Evolutionary conservation across 2,797 vertebrate species (phyloP).

Genomic region (Spinibarbus caldwelli): DNA sequence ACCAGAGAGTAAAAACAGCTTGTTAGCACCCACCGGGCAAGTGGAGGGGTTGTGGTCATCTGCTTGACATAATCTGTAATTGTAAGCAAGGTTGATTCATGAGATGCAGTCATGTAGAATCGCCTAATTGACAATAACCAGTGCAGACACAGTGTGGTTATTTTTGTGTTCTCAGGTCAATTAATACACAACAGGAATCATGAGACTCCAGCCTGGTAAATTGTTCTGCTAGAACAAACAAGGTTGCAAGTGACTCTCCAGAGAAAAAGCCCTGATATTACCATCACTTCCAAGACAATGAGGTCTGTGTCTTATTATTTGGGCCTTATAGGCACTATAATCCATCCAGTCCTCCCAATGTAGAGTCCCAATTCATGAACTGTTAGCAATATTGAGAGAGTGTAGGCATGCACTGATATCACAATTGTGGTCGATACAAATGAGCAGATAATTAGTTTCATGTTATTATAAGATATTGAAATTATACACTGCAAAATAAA

Average conservation of each 20-base stretch:
- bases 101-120: conserved; percentile 40
- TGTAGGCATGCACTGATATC: not conserved
- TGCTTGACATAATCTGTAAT: conserved; percentile 42
- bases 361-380: not conserved
- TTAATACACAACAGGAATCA: conserved; percentile 23
- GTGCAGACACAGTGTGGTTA: conserved; percentile 17
- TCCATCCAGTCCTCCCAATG: not conserved
- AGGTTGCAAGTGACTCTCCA: not conserved
- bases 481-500: not conserved
- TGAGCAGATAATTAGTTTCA: not conserved
- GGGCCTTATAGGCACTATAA: not conserved
- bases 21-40: conserved; percentile 31
- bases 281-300: not conserved
- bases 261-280: conserved; percentile 18
- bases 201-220: conserved; percentile 10
- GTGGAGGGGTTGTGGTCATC: conserved; percentile 38
- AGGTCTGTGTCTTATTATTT: conserved; percentile 1
- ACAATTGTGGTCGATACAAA: not conserved
- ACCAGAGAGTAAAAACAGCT: conserved; percentile 24
- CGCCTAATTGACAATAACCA: conserved; percentile 28
- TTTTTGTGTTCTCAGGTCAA: conserved; percentile 31
- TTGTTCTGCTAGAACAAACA: conserved; percentile 23
- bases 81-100: conserved; percentile 32
- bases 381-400: not conserved
- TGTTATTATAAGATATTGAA: not conserved